Evolutionary conservation across 2,888 invertebrate species (phyloP), one percentile per base, ranked within the genome.

Genomic region (Volucella inflata): DNA sequence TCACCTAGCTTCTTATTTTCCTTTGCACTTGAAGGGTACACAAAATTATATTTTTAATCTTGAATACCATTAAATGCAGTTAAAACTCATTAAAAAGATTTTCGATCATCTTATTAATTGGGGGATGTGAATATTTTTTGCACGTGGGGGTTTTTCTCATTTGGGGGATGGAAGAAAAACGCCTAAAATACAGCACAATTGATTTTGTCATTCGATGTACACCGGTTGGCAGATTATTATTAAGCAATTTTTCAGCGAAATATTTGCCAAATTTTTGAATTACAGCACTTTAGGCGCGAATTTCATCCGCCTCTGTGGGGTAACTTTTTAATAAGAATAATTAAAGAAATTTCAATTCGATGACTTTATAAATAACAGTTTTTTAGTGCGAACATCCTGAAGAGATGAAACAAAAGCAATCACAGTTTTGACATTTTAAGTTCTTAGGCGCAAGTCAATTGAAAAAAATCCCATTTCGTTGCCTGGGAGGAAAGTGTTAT

Each of bases 391-490:
- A 87, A 85, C 71, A 85, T 81, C 87, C 87, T 80, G 83, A 81
- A 78, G 78, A 87, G 71, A 77, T 78, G 75, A 53, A 70, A 70
- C 81, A 80, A 79, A 68, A 87, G 79, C 82, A 87, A 84, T 80
- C 71, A 46, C n/a, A 75, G 62, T 72, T 88, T 88, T 88, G 88
- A 88, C 88, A 88, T 72, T 82, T 81, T 62, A 60, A 75, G 80
- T 76, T 88, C 87, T 83, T 83, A 81, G 88, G 88, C 88, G 88
- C 88, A 88, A 65, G 87, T 84, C 87, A 85, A 75, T 85, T 87
- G 67, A 59, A 75, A 75, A n/a, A 82, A 79, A 67, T 87, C 64
- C 84, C 65, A 64, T 53, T 64, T 70, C 16, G 16, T 11, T 42
- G 14, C 17, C n/a, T 8, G 59, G n/a, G 36, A 8, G 16, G 38